phyloP scores from a whole-genome alignment of 2,113 vertebrate species.

The Amblyopsis rosae region DNA sequence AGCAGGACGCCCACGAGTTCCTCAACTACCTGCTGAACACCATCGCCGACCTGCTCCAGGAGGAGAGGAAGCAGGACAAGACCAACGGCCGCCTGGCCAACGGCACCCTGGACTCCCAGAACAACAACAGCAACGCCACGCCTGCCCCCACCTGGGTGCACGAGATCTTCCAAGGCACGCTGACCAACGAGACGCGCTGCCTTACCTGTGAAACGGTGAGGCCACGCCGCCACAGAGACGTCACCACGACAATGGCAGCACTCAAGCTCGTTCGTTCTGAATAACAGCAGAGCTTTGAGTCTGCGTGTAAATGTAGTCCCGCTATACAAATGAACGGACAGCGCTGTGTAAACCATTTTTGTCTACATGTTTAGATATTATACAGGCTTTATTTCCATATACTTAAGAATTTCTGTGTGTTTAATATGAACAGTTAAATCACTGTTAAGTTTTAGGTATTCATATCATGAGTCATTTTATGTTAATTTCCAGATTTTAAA shows the following conservation, averaged over 20 bases:
- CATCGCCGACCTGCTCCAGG: slow-evolving; percentile 95
- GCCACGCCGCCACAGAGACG: background rate
- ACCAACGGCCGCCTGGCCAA: slow-evolving; percentile 94
- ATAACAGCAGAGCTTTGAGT: too few species aligned
- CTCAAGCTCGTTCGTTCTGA: too few species aligned
- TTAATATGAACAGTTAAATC: too few species aligned
- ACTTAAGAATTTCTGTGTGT: too few species aligned
- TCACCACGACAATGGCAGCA: background rate
- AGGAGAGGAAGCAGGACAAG: slow-evolving; percentile 96
- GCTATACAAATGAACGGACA: too few species aligned
- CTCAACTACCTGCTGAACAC: slow-evolving; percentile 98
- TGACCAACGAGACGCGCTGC: slow-evolving; percentile 98
- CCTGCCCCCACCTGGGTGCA: slow-evolving; percentile 95
- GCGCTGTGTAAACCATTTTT: too few species aligned
- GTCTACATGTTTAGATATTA: too few species aligned
- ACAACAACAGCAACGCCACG: slow-evolving; percentile 81
- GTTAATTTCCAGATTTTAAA: background rate
- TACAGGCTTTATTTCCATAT: too few species aligned
- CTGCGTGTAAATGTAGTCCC: too few species aligned
- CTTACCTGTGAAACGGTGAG: slow-evolving; percentile 97
- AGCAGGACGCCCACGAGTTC: slow-evolving; percentile 97
- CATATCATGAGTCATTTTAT: background rate
- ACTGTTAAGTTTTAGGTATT: background rate
- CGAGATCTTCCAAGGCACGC: slow-evolving; percentile 98
- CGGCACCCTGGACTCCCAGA: slow-evolving; percentile 87